A percentile compares a stretch with the other conserved stretches of the same genome.
These are phyloP conservation scores for Turritopsis rubra DNA, from an alignment of 30 jellyfish, hydroid and myxozoan species.

Conservation along the genomic window DNA sequence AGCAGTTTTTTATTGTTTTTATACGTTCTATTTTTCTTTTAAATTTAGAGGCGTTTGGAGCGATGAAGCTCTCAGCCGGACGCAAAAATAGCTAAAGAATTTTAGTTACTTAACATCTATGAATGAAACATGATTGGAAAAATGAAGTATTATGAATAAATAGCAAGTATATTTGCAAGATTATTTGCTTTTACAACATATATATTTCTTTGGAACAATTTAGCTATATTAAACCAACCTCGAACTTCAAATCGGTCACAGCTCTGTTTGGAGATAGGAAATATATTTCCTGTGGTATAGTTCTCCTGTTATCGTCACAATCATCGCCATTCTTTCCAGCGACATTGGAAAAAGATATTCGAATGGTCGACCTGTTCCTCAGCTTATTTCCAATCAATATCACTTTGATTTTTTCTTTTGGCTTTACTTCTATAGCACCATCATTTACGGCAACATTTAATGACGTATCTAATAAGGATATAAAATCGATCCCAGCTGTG, in stretches of 20 bases:
- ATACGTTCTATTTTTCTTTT: too few relatives aligned
- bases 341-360: constrained; percentile 3
- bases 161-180: background rate
- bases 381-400: background rate
- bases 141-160: too few relatives aligned
- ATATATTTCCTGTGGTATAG: background rate
- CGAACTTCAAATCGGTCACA: background rate
- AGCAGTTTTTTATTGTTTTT: too few relatives aligned
- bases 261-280: background rate
- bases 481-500: background rate
- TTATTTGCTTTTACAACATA: background rate
- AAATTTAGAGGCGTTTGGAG: too few relatives aligned
- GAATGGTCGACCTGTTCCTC: background rate
- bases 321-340: background rate
- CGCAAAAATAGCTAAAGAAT: too few relatives aligned
- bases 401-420: background rate
- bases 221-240: background rate
- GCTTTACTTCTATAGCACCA: background rate
- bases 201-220: background rate
- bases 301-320: constrained; percentile 7
- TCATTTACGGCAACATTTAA: background rate
- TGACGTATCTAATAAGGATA: constrained; percentile 7
- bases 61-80: too few relatives aligned
- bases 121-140: too few relatives aligned
- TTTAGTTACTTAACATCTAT: too few relatives aligned